Base-by-base conservation (phyloP, 2,113 vertebrate genomes). In the Perognathus longimembris region DNA sequence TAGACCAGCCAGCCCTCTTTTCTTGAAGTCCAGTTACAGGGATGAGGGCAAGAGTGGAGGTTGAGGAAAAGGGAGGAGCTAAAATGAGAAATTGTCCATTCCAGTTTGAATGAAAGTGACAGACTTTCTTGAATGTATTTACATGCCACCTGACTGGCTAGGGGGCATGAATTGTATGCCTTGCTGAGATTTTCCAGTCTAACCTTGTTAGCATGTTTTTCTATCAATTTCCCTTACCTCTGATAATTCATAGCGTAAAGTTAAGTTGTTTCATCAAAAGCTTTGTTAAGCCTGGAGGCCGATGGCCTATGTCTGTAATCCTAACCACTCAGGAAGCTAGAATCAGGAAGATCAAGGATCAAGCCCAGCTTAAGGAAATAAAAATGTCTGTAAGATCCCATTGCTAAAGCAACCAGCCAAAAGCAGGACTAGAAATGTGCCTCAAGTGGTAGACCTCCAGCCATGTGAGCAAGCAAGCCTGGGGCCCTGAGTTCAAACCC, bases 11-110 rank as follows among this genome's bases (percentile, higher is more conserved):
- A 5, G n/a, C 8, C 5, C 11, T 74, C 38, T 8, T 11, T 5
- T 42, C 40, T 66, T 74, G 59, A 69, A 54, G 38, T 8, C 15
- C 15, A 57, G 40, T 30, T 22, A 4, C 7, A 73, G 26, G 22
- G 28, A 71, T 10, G 21, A 15, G 50, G 3, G 5, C 5, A 1
- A 77, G 2, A 22, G 40, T 34, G 2, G 15, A 30, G 9, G 30
- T 24, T 18, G 20, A 18, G 7, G 71, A 24, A 67, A 9, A 26
- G 26, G 45, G 5, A 22, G 38, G 38, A 57, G 63, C 20, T 63
- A 15, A 66, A 9, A 30, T 8, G 18, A 28, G 10, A 12, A 1
- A 20, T 36, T 59, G 2, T 4, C 0, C 6, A 12, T 45, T 17
- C 24, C 8, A 38, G 32, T 34, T 24, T 66, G 4, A 17, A 40